These are phyloP conservation scores for Glaucopsyche alexis DNA, from an alignment of 2,888 invertebrate species.

Conservation along the genomic window DNA sequence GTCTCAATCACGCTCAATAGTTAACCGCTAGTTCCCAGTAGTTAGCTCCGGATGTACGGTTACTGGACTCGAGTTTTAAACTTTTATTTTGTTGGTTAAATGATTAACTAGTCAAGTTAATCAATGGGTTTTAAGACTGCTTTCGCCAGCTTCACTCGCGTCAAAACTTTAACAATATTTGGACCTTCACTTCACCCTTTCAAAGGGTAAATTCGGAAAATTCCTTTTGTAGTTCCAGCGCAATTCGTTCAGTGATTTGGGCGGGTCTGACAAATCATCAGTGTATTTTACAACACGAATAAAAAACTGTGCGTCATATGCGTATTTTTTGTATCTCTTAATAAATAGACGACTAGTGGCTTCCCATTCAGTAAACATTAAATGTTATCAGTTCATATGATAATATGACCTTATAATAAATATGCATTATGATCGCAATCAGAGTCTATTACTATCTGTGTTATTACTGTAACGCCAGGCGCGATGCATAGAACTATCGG, in stretches of 20 bases:
- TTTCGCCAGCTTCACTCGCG: too few species aligned
- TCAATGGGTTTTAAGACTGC: not conserved
- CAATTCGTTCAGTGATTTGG: not conserved
- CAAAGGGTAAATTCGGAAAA: too few species aligned
- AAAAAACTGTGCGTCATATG: too few species aligned
- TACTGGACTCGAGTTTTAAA: not conserved
- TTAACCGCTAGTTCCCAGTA: slow-evolving; percentile 10
- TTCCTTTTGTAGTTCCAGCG: too few species aligned
- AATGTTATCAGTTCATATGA: not conserved
- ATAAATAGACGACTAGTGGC: not conserved
- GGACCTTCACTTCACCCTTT: too few species aligned
- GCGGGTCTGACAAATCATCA: too few species aligned
- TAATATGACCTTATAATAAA: not conserved
- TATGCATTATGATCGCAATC: slow-evolving; percentile 10
- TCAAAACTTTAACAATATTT: too few species aligned
- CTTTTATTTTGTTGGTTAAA: not conserved
- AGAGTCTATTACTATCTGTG: not conserved
- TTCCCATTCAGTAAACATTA: not conserved
- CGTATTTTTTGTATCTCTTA: not conserved
- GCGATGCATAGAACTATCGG: not conserved
- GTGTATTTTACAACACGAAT: too few species aligned
- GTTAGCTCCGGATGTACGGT: slow-evolving; percentile 1
- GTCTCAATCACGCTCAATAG: slow-evolving; percentile 26
- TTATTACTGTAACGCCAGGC: not conserved
- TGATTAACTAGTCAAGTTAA: not conserved